Evolutionary conservation across 2,797 vertebrate genomes (phyloP).

Genomic region (Acanthurus lineatus): DNA sequence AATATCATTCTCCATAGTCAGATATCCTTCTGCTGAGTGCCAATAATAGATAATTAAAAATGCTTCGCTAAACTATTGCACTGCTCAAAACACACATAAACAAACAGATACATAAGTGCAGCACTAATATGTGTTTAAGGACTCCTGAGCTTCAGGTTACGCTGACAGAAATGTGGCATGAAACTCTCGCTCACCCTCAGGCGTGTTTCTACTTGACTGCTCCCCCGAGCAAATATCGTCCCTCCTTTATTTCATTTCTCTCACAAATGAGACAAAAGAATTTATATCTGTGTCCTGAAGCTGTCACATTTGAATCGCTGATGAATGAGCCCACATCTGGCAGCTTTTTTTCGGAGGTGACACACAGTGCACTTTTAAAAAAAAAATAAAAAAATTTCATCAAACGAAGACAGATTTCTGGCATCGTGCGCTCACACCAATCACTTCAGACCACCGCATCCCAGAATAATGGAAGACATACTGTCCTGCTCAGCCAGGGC

Average conservation of each 20-base stretch:
- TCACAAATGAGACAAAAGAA: conserved; percentile 17
- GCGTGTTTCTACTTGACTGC: conserved; percentile 54
- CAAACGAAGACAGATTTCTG: conserved; percentile 72
- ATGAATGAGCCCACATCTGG: conserved; percentile 60
- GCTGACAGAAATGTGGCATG: conserved; percentile 27
- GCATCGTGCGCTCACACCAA: conserved; percentile 51
- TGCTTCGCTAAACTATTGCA: conserved; percentile 36
- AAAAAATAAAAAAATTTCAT: no score
- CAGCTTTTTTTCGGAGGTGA: conserved; percentile 48
- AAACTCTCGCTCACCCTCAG: conserved; percentile 55
- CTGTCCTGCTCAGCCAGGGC: conserved; percentile 15
- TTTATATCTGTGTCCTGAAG: conserved; percentile 61
- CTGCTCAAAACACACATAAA: conserved; percentile 29
- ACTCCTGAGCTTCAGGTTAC: conserved; percentile 1
- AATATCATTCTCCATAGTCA: conserved; percentile 60
- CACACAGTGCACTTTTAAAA: conserved; percentile 55
- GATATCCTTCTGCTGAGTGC: conserved; percentile 44
- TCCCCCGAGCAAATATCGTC: conserved; percentile 38
- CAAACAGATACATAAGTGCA: conserved; percentile 25
- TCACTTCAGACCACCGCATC: conserved; percentile 43
- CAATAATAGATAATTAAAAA: conserved; percentile 69
- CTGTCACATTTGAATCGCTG: conserved; percentile 75
- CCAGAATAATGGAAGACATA: conserved; percentile 36
- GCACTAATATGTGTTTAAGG: conserved; percentile 26
- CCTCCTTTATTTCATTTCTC: conserved; percentile 24